A percentile compares a stretch with the other conserved stretches of the same genome.
These are phyloP conservation scores for Drosophila emarginata DNA, from an alignment of 2,888 invertebrate genomes.

Conservation along the genomic window DNA sequence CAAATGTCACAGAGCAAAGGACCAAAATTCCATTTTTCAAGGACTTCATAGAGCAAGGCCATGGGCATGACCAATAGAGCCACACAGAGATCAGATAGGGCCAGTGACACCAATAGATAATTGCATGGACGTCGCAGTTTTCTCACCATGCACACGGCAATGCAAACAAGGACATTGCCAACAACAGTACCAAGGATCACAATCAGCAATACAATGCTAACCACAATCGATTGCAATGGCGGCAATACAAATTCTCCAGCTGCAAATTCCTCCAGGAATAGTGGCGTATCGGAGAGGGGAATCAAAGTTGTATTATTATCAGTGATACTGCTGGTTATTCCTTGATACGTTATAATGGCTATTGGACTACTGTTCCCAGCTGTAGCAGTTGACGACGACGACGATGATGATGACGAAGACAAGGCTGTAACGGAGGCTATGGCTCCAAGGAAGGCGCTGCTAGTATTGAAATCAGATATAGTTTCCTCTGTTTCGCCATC, in stretches of 20 bases:
- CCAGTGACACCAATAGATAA: slow-evolving; percentile 95
- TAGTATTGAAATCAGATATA: slow-evolving; percentile 54
- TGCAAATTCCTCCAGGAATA: slow-evolving; percentile 49
- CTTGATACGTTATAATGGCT: slow-evolving; percentile 47
- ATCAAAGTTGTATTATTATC: slow-evolving; percentile 60
- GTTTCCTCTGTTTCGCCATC: slow-evolving; percentile 31
- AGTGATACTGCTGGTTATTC: slow-evolving; percentile 59
- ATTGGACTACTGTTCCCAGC: slow-evolving; percentile 55
- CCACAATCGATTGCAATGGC: slow-evolving; percentile 85
- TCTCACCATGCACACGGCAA: slow-evolving; percentile 96
- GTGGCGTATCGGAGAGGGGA: slow-evolving; percentile 52
- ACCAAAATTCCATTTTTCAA: slow-evolving; percentile 97
- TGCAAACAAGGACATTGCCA: slow-evolving; percentile 96
- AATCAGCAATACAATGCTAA: slow-evolving; percentile 88
- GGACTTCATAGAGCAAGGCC: slow-evolving; percentile 95
- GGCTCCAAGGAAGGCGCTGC: slow-evolving; percentile 59
- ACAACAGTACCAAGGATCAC: slow-evolving; percentile 91
- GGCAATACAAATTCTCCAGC: slow-evolving; percentile 73
- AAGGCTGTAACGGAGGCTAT: slow-evolving; percentile 37
- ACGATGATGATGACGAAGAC: slow-evolving; percentile 13
- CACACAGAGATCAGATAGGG: slow-evolving; percentile 97
- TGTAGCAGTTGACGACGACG: slow-evolving; percentile 4
- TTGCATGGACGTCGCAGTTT: slow-evolving; percentile 95
- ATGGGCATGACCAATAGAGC: slow-evolving; percentile 98
- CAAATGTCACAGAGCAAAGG: slow-evolving; percentile 95